Conservation (phyloP, 2,888 invertebrate genomes). For the Pollenia amentaria region DNA sequence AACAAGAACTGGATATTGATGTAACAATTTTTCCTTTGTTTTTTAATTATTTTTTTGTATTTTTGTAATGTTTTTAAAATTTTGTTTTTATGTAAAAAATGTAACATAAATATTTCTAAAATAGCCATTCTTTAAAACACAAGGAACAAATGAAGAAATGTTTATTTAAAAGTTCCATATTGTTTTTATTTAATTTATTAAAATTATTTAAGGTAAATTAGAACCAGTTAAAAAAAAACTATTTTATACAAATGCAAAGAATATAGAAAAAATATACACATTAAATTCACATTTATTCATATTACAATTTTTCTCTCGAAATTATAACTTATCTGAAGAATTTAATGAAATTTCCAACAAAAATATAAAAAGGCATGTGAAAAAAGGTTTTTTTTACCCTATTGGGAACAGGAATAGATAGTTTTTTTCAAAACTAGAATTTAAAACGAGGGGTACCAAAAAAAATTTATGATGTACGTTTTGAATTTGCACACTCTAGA, state of each 20-base stretch:
- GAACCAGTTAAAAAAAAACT: not conserved
- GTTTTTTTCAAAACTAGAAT: too few relatives aligned
- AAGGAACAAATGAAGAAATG: not conserved
- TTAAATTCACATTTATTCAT: too few relatives aligned
- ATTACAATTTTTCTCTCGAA: too few relatives aligned
- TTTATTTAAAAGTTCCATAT: not conserved
- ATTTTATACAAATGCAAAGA: not conserved
- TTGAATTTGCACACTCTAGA: too few relatives aligned
- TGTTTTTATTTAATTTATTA: too few relatives aligned
- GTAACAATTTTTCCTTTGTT: not conserved
- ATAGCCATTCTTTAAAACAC: not conserved
- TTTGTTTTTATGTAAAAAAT: not conserved
- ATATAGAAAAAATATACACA: not conserved
- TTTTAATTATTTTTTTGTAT: not conserved
- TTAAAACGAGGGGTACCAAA: too few relatives aligned
- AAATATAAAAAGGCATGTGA: not conserved
- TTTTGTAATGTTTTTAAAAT: constrained; percentile 15
- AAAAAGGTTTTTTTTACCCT: constrained; percentile 23
- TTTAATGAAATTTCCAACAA: not conserved
- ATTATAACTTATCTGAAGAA: not conserved
- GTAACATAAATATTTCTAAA: not conserved
- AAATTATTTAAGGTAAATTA: too few relatives aligned
- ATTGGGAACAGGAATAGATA: not conserved
- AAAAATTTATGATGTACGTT: too few relatives aligned
- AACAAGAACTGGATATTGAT: not conserved